phyloP scores from a whole-genome alignment of 2,888 invertebrate genomes.

The Anthophora plumipes region DNA sequence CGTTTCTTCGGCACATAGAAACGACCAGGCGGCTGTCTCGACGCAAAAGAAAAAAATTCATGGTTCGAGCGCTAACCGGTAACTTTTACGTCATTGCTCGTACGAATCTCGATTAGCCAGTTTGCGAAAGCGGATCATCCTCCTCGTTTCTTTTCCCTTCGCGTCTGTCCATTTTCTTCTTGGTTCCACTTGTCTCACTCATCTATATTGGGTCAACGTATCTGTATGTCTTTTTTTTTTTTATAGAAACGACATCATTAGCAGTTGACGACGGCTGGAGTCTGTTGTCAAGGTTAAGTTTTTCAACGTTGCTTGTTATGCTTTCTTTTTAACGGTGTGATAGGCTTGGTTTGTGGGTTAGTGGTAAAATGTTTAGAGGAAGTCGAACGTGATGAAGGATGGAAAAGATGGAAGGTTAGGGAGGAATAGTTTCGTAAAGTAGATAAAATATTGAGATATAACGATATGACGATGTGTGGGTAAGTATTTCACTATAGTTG shows the following conservation, averaged over 20 bases:
- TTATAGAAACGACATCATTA: conserved; percentile 21
- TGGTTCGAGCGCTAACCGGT: conserved; percentile 10
- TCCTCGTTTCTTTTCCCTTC: not conserved
- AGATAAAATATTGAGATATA: too few species aligned
- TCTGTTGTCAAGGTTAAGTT: conserved; percentile 19
- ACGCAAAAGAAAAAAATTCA: not conserved
- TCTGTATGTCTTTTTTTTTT: too few species aligned
- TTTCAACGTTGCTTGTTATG: not conserved
- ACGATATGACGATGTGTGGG: too few species aligned
- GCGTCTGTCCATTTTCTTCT: not conserved
- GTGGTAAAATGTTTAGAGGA: not conserved
- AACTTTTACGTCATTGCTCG: conserved; percentile 17
- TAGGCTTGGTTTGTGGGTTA: not conserved
- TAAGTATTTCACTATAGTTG: too few species aligned
- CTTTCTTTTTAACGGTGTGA: not conserved
- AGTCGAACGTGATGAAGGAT: not conserved
- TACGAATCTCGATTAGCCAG: conserved; percentile 41
- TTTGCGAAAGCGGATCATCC: conserved; percentile 35
- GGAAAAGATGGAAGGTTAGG: not conserved
- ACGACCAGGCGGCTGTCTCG: too few species aligned
- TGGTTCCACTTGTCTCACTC: not conserved
- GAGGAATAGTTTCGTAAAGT: not conserved
- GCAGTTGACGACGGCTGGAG: not conserved
- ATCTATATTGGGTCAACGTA: conserved; percentile 40
- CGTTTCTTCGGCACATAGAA: conserved; percentile 28